A percentile compares a stretch with the other conserved stretches of the same genome.
phyloP scores from a whole-genome alignment of 2,113 vertebrate species.

The Onychostoma macrolepis region DNA sequence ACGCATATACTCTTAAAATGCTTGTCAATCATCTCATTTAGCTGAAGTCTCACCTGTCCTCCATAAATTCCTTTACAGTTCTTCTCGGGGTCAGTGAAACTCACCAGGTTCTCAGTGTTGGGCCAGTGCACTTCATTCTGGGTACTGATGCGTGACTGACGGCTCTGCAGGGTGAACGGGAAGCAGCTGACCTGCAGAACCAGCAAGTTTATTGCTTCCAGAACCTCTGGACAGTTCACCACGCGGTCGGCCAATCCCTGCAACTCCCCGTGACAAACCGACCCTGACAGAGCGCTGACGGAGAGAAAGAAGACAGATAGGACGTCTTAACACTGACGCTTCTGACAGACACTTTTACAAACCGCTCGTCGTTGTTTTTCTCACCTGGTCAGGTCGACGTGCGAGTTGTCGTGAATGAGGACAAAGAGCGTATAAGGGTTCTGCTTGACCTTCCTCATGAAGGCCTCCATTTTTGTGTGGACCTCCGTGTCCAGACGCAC shows the following conservation, averaged over 20 bases:
- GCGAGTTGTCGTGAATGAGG: constrained; percentile 95
- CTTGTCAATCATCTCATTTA: background rate
- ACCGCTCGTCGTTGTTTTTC: background rate
- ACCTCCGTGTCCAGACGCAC: constrained; percentile 90
- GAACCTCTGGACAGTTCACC: constrained; percentile 95
- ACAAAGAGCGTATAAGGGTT: constrained; percentile 96
- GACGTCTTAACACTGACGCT: background rate
- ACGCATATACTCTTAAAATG: background rate
- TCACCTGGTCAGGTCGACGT: constrained; percentile 95
- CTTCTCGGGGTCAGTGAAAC: constrained; percentile 50
- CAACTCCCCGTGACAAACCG: constrained; percentile 90
- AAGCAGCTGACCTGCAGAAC: constrained; percentile 98
- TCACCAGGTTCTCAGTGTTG: constrained; percentile 80
- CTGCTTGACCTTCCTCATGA: constrained; percentile 94
- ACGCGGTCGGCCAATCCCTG: constrained; percentile 94
- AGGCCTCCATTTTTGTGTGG: constrained; percentile 91
- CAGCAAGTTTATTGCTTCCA: constrained; percentile 93
- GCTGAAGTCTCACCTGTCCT: background rate
- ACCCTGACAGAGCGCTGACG: constrained; percentile 82
- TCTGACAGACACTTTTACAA: background rate
- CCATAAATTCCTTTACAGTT: background rate
- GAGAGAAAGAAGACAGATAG: constrained; percentile 37
- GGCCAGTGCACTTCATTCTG: constrained; percentile 96
- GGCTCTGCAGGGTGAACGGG: constrained; percentile 92
- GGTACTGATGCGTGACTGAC: constrained; percentile 90